A percentile compares a stretch with the other conserved stretches of the same genome.
These are phyloP conservation scores for Tachina grossa DNA, from an alignment of 2,888 invertebrate genomes.

Conservation along the genomic window DNA sequence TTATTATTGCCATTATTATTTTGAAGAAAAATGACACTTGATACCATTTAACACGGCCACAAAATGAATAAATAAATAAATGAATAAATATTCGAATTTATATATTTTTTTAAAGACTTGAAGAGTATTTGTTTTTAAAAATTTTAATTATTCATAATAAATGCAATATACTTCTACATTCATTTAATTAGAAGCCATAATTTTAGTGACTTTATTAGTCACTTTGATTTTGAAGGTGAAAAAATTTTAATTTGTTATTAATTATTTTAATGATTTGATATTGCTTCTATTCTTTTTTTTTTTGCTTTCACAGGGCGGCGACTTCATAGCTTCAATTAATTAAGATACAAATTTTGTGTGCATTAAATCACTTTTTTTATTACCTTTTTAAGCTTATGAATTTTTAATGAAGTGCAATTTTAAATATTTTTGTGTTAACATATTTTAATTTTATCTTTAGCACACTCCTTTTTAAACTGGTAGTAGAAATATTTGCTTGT, in stretches of 20 bases:
- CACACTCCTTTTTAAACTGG: constrained; percentile 59
- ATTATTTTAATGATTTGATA: constrained; percentile 41
- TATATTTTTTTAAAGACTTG: background rate
- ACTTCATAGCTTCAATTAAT: constrained; percentile 51
- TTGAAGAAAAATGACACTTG: constrained; percentile 49
- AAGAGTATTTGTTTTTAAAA: background rate
- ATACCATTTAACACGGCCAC: constrained; percentile 63
- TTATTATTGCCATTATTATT: background rate
- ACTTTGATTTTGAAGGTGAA: background rate
- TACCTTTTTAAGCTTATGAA: constrained; percentile 57
- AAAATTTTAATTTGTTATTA: constrained; percentile 39
- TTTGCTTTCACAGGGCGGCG: constrained; percentile 3
- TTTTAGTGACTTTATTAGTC: constrained; percentile 38
- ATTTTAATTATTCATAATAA: background rate
- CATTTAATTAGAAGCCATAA: constrained; percentile 54
- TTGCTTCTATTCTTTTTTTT: background rate
- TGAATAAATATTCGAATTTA: constrained; percentile 11
- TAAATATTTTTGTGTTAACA: constrained; percentile 46
- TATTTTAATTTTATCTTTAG: constrained; percentile 57
- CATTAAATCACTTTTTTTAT: constrained; percentile 57
- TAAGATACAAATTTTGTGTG: constrained; percentile 61
- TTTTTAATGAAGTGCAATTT: constrained; percentile 67
- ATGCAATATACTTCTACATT: background rate
- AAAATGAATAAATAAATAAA: constrained; percentile 23
- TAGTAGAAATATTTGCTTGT: constrained; percentile 56